phyloP scores from a whole-genome alignment of 2,888 invertebrate genomes.

The Bembecia ichneumoniformis region DNA sequence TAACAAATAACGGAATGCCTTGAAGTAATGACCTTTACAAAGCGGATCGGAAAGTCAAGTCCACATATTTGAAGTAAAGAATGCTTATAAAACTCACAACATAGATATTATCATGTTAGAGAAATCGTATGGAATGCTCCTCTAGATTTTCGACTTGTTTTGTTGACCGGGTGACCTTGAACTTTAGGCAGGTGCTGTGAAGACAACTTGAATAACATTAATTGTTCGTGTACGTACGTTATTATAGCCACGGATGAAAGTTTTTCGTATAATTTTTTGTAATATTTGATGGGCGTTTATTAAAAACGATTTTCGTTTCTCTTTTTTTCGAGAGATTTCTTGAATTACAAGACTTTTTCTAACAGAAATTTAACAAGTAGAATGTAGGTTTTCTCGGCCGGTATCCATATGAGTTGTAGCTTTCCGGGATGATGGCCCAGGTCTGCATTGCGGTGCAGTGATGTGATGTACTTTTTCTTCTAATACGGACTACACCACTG shows the following conservation, averaged over 20 bases:
- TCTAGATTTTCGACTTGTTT: slow-evolving; percentile 19
- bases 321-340: too few species aligned
- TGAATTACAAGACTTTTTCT: too few species aligned
- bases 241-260: neutral
- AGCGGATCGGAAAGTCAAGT: neutral
- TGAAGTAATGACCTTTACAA: neutral
- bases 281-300: too few species aligned
- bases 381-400: too few species aligned
- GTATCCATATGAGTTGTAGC: too few species aligned
- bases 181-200: slow-evolving; percentile 38
- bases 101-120: slow-evolving; percentile 41
- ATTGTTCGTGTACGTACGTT: neutral
- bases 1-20: slow-evolving; percentile 8
- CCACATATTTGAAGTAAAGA: slow-evolving; percentile 13
- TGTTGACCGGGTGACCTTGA: slow-evolving; percentile 53
- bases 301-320: too few species aligned
- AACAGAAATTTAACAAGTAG: too few species aligned
- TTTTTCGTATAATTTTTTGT: too few species aligned
- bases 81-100: slow-evolving; percentile 43
- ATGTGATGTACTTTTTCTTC: too few species aligned
- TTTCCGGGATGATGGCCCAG: too few species aligned
- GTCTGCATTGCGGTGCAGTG: too few species aligned
- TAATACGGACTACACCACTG: too few species aligned
- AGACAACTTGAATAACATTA: slow-evolving; percentile 14
- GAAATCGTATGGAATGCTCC: slow-evolving; percentile 48